These are phyloP conservation scores for Heliconius melpomene DNA, from an alignment of 1,140 invertebrate species.

Conservation along the genomic window DNA sequence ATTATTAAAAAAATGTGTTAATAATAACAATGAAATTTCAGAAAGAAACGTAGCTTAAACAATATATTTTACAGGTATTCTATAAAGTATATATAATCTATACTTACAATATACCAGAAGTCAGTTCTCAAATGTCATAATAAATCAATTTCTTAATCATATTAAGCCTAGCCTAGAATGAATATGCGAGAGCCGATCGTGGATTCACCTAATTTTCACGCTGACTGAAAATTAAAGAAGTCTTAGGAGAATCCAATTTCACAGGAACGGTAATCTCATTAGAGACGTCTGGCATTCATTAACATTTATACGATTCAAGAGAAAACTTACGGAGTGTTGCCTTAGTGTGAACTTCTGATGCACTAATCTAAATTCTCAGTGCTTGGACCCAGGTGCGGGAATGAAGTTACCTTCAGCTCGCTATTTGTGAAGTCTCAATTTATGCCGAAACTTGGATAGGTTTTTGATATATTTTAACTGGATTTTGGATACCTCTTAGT, in stretches of 20 bases:
- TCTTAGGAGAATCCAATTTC: constrained; percentile 74
- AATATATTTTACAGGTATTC: no score
- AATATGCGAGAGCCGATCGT: constrained; percentile 46
- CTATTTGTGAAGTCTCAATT: constrained; percentile 57
- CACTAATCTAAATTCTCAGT: constrained; percentile 68
- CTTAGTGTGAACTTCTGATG: constrained; percentile 54
- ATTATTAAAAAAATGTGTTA: no score
- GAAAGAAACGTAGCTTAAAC: background rate
- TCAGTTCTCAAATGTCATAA: background rate
- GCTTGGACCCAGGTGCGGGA: constrained; percentile 52
- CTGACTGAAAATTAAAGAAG: constrained; percentile 76
- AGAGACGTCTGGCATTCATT: constrained; percentile 77
- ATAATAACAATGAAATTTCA: background rate
- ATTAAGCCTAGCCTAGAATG: constrained; percentile 24
- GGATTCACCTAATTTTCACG: constrained; percentile 70
- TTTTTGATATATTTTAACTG: constrained; percentile 37
- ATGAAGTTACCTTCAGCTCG: constrained; percentile 52
- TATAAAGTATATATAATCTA: background rate
- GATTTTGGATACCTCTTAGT: constrained; percentile 10
- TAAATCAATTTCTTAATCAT: background rate
- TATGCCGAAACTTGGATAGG: constrained; percentile 54
- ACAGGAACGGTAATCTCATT: constrained; percentile 76
- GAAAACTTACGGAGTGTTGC: constrained; percentile 58
- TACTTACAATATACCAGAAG: background rate
- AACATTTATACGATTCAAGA: constrained; percentile 76